These are phyloP conservation scores for Euwallacea fornicatus DNA, from an alignment of 1,140 invertebrate genomes.

Conservation along the genomic window DNA sequence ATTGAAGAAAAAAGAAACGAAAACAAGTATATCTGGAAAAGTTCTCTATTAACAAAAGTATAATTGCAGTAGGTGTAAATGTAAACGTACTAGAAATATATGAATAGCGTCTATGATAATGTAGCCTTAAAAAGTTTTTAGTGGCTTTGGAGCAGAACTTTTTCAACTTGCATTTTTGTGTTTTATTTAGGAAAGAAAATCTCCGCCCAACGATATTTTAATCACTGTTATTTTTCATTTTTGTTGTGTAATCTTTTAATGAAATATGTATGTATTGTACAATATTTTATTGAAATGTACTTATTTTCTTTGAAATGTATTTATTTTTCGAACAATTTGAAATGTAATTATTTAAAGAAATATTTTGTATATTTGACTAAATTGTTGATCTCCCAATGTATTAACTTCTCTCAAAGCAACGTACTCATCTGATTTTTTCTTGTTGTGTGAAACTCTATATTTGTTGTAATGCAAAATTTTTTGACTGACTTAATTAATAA, in stretches of 20 bases:
- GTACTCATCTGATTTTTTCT: slow-evolving; percentile 27
- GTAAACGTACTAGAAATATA: slow-evolving; percentile 11
- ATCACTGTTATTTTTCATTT: slow-evolving; percentile 38
- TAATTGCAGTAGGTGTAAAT: neutral
- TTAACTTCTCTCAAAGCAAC: slow-evolving; percentile 35
- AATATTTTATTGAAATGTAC: slow-evolving; percentile 40
- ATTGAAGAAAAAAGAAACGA: slow-evolving; percentile 23
- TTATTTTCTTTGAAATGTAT: slow-evolving; percentile 44
- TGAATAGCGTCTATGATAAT: slow-evolving; percentile 33
- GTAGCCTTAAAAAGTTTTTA: slow-evolving; percentile 44
- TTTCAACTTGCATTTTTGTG: slow-evolving; percentile 49
- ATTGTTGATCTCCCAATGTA: slow-evolving; percentile 36
- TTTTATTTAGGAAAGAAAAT: slow-evolving; percentile 50
- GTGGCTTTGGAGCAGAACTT: slow-evolving; percentile 49
- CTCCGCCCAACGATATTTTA: slow-evolving; percentile 41
- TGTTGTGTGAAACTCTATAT: slow-evolving; percentile 24
- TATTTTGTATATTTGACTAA: slow-evolving; percentile 42
- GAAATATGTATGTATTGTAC: slow-evolving; percentile 41
- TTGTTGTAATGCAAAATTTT: slow-evolving; percentile 50
- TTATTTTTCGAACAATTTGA: slow-evolving; percentile 43
- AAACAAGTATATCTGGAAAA: neutral
- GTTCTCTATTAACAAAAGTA: slow-evolving; percentile 3
- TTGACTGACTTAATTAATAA: slow-evolving; percentile 37
- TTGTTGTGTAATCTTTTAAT: slow-evolving; percentile 37
- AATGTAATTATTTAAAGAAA: slow-evolving; percentile 47